Evolutionary conservation across 1,140 invertebrate genomes (phyloP).

Genomic region (Cepaea nemoralis): DNA sequence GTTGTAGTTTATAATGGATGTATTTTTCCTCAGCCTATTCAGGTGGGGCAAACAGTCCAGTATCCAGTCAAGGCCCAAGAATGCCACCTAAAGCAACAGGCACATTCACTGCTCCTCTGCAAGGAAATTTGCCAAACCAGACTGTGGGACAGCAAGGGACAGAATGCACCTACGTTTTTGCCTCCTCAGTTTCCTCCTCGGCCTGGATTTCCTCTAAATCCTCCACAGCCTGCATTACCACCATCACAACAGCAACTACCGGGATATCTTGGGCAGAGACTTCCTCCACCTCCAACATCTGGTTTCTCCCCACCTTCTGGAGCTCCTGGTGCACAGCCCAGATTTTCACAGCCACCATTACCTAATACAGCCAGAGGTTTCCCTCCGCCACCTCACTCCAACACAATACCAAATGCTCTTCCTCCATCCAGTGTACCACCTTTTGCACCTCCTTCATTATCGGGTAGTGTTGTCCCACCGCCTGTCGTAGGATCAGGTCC

Average conservation of each 20-base stretch:
- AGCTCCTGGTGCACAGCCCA: slow-evolving; percentile 8
- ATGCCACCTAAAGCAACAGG: slow-evolving; percentile 12
- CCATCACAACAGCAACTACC: neutral
- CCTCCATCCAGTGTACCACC: slow-evolving; percentile 30
- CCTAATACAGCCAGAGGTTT: slow-evolving; percentile 31
- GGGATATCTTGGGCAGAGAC: neutral
- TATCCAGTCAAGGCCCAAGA: neutral
- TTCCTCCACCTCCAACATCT: neutral
- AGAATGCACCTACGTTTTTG: neutral
- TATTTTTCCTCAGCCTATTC: slow-evolving; percentile 23
- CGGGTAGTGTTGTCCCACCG: slow-evolving; percentile 10
- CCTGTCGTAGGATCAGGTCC: slow-evolving; percentile 34
- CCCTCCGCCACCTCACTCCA: slow-evolving; percentile 33
- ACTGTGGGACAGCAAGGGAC: neutral
- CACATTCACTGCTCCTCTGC: neutral
- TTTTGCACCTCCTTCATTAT: slow-evolving; percentile 10
- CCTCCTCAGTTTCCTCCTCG: slow-evolving; percentile 4
- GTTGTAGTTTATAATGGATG: too few relatives aligned
- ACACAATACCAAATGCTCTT: slow-evolving; percentile 15
- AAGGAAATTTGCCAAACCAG: neutral
- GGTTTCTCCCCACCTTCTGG: slow-evolving; percentile 22
- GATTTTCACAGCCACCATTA: neutral
- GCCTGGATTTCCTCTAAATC: slow-evolving; percentile 15
- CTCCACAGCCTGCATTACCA: neutral
- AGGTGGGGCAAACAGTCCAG: neutral